Evolutionary conservation across 2,888 invertebrate genomes (phyloP).

Genomic region (Catocala sponsa): DNA sequence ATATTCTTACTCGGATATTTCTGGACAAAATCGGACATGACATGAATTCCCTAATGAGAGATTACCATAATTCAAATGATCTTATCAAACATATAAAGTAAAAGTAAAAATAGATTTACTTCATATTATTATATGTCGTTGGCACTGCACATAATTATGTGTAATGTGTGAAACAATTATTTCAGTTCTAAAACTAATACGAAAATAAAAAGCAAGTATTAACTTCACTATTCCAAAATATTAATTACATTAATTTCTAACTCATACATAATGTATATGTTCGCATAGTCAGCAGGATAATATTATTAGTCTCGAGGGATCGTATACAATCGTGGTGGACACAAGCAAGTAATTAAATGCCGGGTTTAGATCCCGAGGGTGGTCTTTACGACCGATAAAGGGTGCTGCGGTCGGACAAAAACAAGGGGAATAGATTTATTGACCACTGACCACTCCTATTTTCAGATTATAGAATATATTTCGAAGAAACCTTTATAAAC

Average conservation of each 20-base stretch:
- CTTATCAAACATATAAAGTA: too few species aligned
- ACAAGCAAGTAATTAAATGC: conserved; percentile 80
- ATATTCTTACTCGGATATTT: too few species aligned
- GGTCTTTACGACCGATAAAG: conserved; percentile 59
- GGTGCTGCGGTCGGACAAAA: conserved; percentile 60
- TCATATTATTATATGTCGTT: too few species aligned
- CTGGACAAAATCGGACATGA: too few species aligned
- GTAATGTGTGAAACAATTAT: too few species aligned
- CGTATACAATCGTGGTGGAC: conserved; percentile 55
- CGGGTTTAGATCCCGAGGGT: conserved; percentile 53
- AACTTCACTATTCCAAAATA: too few species aligned
- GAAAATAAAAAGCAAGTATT: too few species aligned
- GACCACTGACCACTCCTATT: conserved; percentile 17
- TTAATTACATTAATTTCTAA: background rate
- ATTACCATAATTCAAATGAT: too few species aligned
- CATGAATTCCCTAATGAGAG: too few species aligned
- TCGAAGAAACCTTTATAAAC: conserved; percentile 1
- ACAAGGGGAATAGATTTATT: conserved; percentile 53
- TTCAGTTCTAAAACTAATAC: too few species aligned
- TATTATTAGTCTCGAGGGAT: conserved; percentile 54
- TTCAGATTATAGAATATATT: conserved; percentile 29
- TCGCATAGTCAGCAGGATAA: conserved; percentile 27
- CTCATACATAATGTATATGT: conserved; percentile 1
- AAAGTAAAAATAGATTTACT: too few species aligned
- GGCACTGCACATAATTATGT: too few species aligned